A percentile compares a stretch with the other conserved stretches of the same genome.
Conservation (phyloP, 2,797 vertebrate genomes). For the Chaenodraco wilsoni region DNA sequence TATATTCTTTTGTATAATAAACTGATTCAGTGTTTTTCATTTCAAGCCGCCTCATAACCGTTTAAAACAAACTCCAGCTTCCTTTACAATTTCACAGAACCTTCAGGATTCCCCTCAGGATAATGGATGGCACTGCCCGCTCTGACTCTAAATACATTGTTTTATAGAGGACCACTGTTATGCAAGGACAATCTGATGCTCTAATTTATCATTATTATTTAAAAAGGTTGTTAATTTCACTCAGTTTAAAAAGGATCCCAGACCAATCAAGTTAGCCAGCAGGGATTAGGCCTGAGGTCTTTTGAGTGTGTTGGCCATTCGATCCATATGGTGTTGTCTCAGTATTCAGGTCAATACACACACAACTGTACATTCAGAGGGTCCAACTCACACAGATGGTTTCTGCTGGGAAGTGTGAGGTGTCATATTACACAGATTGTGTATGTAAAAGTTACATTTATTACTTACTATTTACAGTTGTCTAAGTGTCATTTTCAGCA, state of each 20-base stretch:
- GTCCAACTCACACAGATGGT: conserved; percentile 45
- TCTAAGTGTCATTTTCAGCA: conserved; percentile 59
- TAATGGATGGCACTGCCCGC: conserved; percentile 55
- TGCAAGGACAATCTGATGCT: conserved; percentile 75
- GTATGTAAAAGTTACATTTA: conserved; percentile 61
- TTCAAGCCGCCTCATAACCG: conserved; percentile 25
- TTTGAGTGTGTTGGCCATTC: conserved; percentile 56
- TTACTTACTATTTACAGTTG: conserved; percentile 64
- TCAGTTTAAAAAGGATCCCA: conserved; percentile 43
- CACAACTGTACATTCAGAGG: conserved; percentile 41
- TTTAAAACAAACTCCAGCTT: conserved; percentile 16
- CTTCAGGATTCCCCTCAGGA: conserved; percentile 62
- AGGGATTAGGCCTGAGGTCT: conserved; percentile 65
- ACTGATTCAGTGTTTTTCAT: conserved; percentile 30
- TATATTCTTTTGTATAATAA: conserved; percentile 50
- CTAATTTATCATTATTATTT: conserved; percentile 26
- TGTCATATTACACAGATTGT: conserved; percentile 51
- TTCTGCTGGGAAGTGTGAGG: conserved; percentile 49
- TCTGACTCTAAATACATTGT: conserved; percentile 14
- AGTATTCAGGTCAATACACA: conserved; percentile 75
- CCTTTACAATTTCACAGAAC: conserved; percentile 14
- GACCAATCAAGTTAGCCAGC: conserved; percentile 61
- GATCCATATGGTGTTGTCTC: conserved; percentile 73
- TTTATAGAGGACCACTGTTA: conserved; percentile 59
- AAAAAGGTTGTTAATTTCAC: conserved; percentile 35